phyloP scores from a whole-genome alignment of 2,888 invertebrate species.

The Pemphredon lugubris region DNA sequence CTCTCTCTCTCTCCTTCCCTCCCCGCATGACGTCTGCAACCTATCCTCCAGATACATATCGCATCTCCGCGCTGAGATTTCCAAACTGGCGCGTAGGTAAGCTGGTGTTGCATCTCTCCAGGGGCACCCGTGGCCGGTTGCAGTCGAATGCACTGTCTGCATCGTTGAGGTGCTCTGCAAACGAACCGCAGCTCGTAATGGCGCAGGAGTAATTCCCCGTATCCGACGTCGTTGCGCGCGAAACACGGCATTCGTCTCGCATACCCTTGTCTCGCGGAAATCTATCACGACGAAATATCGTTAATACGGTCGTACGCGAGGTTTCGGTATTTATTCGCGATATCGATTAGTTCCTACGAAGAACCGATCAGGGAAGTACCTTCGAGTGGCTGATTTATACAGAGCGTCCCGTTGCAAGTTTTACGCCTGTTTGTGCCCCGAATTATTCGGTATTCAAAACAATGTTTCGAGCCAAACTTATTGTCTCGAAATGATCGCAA shows the following conservation, averaged over 20 bases:
- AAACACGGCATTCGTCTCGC: conserved; percentile 46
- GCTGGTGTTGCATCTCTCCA: conserved; percentile 67
- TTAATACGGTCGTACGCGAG: not conserved
- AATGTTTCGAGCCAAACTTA: too few species aligned
- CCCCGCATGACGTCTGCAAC: conserved; percentile 63
- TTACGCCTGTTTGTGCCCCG: too few species aligned
- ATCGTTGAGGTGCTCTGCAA: conserved; percentile 66
- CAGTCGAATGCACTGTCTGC: conserved; percentile 72
- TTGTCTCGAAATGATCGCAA: too few species aligned
- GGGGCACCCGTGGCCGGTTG: conserved; percentile 69
- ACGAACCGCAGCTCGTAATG: conserved; percentile 66
- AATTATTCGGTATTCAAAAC: too few species aligned
- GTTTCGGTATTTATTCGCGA: too few species aligned
- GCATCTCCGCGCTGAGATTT: conserved; percentile 76
- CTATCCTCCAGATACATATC: conserved; percentile 69
- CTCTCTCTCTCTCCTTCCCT: conserved; percentile 44
- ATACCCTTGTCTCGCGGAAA: not conserved
- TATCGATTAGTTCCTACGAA: too few species aligned
- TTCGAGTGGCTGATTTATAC: too few species aligned
- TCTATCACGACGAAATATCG: not conserved
- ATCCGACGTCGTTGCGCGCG: conserved; percentile 48
- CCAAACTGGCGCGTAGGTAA: conserved; percentile 71
- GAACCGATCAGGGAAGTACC: too few species aligned
- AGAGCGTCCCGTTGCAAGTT: too few species aligned
- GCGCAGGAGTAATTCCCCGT: conserved; percentile 59